These are phyloP conservation scores for Auanema freiburgensis DNA, from an alignment of 2,888 invertebrate genomes.

Conservation along the genomic window DNA sequence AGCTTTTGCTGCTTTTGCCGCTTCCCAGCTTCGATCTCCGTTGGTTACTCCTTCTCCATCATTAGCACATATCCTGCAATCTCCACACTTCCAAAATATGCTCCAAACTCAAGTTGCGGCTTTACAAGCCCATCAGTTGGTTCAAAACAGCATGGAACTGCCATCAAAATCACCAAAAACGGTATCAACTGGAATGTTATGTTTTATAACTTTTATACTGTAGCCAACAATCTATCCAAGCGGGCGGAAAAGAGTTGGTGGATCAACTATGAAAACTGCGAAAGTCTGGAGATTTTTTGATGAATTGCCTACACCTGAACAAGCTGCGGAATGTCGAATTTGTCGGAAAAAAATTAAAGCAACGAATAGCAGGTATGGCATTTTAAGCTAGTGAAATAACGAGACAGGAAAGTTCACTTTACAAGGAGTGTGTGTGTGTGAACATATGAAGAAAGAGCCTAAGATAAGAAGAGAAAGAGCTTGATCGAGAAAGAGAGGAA, in stretches of 20 bases:
- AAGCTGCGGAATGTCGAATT: conserved; percentile 59
- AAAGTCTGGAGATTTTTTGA: conserved; percentile 60
- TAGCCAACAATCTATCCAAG: conserved; percentile 24
- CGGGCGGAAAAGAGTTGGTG: conserved; percentile 36
- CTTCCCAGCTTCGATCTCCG: conserved; percentile 26
- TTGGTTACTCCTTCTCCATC: conserved; percentile 13
- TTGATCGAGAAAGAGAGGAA: neutral
- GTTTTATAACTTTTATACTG: neutral
- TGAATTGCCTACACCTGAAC: conserved; percentile 54
- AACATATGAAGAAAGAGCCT: too few species aligned
- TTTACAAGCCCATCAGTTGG: conserved; percentile 23
- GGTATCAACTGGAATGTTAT: conserved; percentile 2
- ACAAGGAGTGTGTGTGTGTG: too few species aligned
- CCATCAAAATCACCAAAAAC: conserved; percentile 17
- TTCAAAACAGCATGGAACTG: conserved; percentile 1
- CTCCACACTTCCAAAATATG: conserved; percentile 35
- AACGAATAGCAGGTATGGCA: conserved; percentile 58
- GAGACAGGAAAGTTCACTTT: too few species aligned
- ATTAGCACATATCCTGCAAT: conserved; percentile 26
- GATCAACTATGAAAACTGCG: conserved; percentile 43
- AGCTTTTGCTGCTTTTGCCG: conserved; percentile 43
- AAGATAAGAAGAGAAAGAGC: too few species aligned
- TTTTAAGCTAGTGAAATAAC: neutral
- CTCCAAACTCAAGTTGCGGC: conserved; percentile 39
- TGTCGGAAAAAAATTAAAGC: conserved; percentile 62